phyloP scores from a whole-genome alignment of 2,888 invertebrate species.

The Strigamia crassipes region DNA sequence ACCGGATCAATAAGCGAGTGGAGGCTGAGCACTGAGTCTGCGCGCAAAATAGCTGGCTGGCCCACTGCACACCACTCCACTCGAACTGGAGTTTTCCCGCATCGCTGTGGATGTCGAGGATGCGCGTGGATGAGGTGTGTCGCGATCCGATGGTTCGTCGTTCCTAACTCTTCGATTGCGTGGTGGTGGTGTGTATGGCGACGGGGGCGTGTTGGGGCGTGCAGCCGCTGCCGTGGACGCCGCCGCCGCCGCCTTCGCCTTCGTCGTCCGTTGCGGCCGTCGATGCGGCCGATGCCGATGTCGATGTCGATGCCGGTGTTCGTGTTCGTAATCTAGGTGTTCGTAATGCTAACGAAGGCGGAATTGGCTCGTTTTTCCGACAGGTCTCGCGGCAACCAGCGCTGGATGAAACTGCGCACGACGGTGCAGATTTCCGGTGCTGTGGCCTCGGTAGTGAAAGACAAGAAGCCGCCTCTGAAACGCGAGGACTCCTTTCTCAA shows the following conservation, averaged over 20 bases:
- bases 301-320: background rate
- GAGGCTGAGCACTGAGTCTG: background rate
- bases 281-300: background rate
- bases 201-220: conserved; percentile 24
- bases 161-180: background rate
- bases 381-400: conserved; percentile 70
- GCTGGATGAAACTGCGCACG: conserved; percentile 94
- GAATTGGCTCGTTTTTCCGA: background rate
- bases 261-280: background rate
- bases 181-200: background rate
- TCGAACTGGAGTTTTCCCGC: too few relatives aligned
- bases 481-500: conserved; percentile 91
- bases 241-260: background rate
- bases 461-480: conserved; percentile 84
- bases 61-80: too few relatives aligned
- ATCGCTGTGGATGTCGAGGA: too few relatives aligned
- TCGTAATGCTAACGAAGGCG: background rate
- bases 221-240: background rate
- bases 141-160: background rate
- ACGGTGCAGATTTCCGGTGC: conserved; percentile 91
- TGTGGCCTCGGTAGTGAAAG: conserved; percentile 69
- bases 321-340: background rate
- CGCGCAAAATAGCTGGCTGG: background rate
- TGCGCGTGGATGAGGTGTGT: too few relatives aligned
- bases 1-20: background rate